These are phyloP conservation scores for Platycercus adscitus DNA, from an alignment of 2,113 vertebrate species.

Conservation along the genomic window DNA sequence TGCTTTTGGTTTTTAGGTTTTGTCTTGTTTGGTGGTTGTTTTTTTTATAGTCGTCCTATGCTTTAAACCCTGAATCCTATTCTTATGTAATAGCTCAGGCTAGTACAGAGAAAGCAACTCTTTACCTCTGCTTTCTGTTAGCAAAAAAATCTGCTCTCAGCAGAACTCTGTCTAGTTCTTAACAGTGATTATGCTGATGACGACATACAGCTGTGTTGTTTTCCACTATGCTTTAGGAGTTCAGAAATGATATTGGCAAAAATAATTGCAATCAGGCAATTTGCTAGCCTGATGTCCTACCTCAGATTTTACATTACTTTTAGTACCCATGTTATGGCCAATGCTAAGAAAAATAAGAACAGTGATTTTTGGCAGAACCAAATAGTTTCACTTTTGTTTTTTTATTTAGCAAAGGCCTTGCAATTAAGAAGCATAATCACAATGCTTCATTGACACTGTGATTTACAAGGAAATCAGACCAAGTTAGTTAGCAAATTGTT, in stretches of 20 bases:
- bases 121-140: background rate
- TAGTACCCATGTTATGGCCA: background rate
- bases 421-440: background rate
- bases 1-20: background rate
- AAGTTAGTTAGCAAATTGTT: background rate
- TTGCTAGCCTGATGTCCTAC: background rate
- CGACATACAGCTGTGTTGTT: background rate
- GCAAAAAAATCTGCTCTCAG: background rate
- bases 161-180: background rate
- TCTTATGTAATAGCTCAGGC: background rate
- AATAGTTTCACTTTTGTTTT: background rate
- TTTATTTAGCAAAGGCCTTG: background rate
- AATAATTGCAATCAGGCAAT: background rate
- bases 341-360: background rate
- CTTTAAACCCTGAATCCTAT: background rate
- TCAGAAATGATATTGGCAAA: background rate
- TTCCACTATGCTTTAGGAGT: background rate
- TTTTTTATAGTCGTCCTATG: rapidly evolving
- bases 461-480: background rate
- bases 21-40: too few relatives aligned
- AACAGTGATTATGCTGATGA: background rate
- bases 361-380: background rate
- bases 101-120: background rate
- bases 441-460: background rate
- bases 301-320: background rate